Conservation (phyloP, 2,888 invertebrate species). For the Cheilosia scutellata region DNA sequence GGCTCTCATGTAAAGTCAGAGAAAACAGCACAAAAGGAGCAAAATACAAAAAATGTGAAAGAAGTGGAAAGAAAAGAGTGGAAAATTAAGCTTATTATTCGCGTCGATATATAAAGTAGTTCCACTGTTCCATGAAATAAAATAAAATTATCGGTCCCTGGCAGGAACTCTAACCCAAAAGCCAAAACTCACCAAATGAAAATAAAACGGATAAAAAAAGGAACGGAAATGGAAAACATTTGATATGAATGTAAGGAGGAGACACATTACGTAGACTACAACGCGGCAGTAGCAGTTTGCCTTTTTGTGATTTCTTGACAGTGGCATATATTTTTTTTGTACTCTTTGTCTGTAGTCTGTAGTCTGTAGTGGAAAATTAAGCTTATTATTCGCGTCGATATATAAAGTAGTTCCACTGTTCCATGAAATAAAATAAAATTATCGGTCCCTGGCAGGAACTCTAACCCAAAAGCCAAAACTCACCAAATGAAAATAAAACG, state of each 20-base stretch:
- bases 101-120: constrained; percentile 50
- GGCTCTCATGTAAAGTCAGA: constrained; percentile 50
- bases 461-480: constrained; percentile 20
- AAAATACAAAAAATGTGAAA: constrained; percentile 29
- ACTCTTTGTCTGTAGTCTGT: constrained; percentile 12
- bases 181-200: constrained; percentile 36
- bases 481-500: constrained; percentile 56
- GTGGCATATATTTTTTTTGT: constrained; percentile 49
- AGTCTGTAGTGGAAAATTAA: constrained; percentile 68
- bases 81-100: constrained; percentile 66
- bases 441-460: constrained; percentile 43
- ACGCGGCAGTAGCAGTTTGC: constrained; percentile 6
- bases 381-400: constrained; percentile 57
- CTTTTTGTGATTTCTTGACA: constrained; percentile 69
- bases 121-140: constrained; percentile 24
- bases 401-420: constrained; percentile 36
- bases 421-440: constrained; percentile 50
- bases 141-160: constrained; percentile 57
- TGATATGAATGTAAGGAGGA: constrained; percentile 36
- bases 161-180: constrained; percentile 37
- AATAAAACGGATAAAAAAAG: constrained; percentile 51
- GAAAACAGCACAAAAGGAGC: constrained; percentile 44
- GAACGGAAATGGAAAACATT: constrained; percentile 37
- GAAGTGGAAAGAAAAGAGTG: constrained; percentile 48
- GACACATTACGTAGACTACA: constrained; percentile 16